Conservation (phyloP, 92 coral and sea anemone species). For the Actinostola sp. region DNA sequence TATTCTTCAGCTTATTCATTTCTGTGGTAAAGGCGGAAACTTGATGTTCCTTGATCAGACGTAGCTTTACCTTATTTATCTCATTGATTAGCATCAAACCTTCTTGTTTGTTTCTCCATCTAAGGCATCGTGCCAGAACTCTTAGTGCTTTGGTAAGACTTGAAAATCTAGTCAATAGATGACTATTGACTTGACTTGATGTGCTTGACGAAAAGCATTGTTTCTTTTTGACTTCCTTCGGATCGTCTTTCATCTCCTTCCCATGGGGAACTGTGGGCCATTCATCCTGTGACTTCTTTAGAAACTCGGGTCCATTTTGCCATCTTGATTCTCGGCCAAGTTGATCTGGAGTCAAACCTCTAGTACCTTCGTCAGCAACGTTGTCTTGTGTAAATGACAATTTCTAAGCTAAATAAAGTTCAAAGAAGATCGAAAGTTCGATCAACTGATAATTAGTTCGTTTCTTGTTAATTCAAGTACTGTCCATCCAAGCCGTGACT, state of each 20-base stretch:
- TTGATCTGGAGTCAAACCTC: slow-evolving; percentile 26
- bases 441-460: background rate
- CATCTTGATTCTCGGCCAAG: slow-evolving; percentile 36
- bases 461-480: slow-evolving; percentile 16
- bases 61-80: background rate
- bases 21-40: slow-evolving; percentile 20
- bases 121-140: slow-evolving; percentile 6
- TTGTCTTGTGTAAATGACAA: slow-evolving; percentile 30
- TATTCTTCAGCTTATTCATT: slow-evolving; percentile 11
- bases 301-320: slow-evolving; percentile 62
- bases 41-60: slow-evolving; percentile 25
- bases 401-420: too few relatives aligned
- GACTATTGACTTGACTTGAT: background rate
- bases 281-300: background rate
- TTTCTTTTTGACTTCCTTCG: background rate
- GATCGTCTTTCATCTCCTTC: slow-evolving; percentile 11
- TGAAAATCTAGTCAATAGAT: background rate
- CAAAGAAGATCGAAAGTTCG: too few relatives aligned
- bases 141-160: slow-evolving; percentile 18
- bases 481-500: slow-evolving; percentile 25
- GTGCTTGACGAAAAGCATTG: background rate
- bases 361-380: slow-evolving; percentile 48
- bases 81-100: slow-evolving; percentile 7
- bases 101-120: slow-evolving; percentile 10
- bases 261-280: slow-evolving; percentile 20